A percentile compares a stretch with the other conserved stretches of the same genome.
Conservation (phyloP, 2,888 invertebrate species). For the Drosophila algonquin region DNA sequence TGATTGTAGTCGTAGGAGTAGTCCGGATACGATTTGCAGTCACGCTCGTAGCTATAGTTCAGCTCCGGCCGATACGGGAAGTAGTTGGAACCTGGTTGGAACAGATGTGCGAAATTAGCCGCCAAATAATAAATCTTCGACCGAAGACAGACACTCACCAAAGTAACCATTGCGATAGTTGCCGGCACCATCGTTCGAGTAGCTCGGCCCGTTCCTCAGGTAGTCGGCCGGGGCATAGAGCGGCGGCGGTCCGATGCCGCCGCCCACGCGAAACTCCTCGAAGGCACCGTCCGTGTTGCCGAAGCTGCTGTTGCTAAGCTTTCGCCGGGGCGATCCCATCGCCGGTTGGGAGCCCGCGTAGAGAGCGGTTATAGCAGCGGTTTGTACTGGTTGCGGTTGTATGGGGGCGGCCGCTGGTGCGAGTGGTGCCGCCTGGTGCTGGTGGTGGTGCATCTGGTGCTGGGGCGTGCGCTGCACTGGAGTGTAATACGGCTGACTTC, state of each 20-base stretch:
- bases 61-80: constrained; percentile 83
- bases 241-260: constrained; percentile 71
- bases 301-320: constrained; percentile 89
- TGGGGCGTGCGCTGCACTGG: constrained; percentile 70
- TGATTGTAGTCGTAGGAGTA: constrained; percentile 83
- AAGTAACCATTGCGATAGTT: constrained; percentile 82
- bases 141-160: constrained; percentile 63
- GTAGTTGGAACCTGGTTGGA: constrained; percentile 82
- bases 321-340: constrained; percentile 89
- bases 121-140: background rate
- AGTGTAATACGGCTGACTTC: constrained; percentile 70
- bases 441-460: constrained; percentile 55
- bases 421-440: constrained; percentile 21
- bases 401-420: background rate
- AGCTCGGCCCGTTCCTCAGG: constrained; percentile 80
- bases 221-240: constrained; percentile 81
- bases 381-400: constrained; percentile 85
- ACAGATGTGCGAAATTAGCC: background rate
- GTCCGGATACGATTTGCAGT: constrained; percentile 84
- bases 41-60: constrained; percentile 82
- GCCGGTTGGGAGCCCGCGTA: constrained; percentile 85
- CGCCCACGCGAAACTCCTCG: constrained; percentile 77
- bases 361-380: constrained; percentile 85
- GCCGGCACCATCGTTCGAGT: constrained; percentile 79
- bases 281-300: constrained; percentile 65